A percentile compares a stretch with the other conserved stretches of the same genome.
These are phyloP conservation scores for Smutsia temminckii DNA, from an alignment of 2,797 vertebrate genomes.

Conservation along the genomic window DNA sequence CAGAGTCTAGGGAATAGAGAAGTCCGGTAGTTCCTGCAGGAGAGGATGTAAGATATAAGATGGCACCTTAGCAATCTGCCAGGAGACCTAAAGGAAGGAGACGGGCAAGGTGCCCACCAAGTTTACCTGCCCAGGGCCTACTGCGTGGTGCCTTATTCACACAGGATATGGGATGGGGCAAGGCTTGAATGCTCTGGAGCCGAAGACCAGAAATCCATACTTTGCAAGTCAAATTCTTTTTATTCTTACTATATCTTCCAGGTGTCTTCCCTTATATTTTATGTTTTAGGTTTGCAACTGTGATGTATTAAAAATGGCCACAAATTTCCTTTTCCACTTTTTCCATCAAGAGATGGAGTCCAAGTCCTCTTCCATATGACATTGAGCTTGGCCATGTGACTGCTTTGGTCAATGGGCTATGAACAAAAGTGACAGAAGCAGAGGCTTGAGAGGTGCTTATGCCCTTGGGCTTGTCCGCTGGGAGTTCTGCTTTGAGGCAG, in stretches of 20 bases:
- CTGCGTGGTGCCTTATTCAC: neutral
- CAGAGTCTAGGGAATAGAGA: neutral
- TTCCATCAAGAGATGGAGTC: neutral
- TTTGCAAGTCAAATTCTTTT: neutral
- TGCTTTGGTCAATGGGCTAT: neutral
- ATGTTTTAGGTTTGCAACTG: neutral
- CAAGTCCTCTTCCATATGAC: neutral
- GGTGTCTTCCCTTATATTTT: neutral
- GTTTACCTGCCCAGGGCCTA: neutral
- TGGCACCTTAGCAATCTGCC: neutral
- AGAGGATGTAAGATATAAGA: neutral
- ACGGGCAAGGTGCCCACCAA: neutral
- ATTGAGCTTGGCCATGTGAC: neutral
- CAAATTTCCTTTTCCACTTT: neutral
- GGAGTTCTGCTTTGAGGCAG: neutral
- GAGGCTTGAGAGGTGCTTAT: neutral
- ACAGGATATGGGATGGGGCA: neutral
- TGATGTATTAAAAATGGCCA: neutral
- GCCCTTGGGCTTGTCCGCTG: too few species aligned
- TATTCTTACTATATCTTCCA: neutral
- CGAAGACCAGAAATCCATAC: neutral
- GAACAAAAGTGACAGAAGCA: neutral
- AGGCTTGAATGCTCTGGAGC: neutral
- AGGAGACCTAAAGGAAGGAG: neutral
- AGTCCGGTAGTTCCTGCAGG: neutral